Percentiles rank a stretch among this genome's conserved stretches.
Conservation (phyloP, 2,888 invertebrate genomes). For the Tenthredo scrophulariae region DNA sequence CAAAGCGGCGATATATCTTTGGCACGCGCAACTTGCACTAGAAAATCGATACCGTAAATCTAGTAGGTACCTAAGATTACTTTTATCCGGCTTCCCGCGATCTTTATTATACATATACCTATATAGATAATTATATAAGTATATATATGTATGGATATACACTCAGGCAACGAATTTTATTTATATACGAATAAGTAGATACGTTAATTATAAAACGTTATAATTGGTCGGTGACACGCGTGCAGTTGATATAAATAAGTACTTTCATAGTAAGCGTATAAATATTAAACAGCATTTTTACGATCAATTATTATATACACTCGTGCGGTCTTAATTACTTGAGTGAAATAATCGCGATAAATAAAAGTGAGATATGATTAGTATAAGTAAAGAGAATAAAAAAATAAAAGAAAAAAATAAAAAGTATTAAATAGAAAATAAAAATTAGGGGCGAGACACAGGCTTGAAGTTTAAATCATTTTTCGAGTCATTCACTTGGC, state of each 20-base stretch:
- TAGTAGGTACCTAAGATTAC: conserved; percentile 74
- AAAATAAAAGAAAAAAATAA: too few relatives aligned
- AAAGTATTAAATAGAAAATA: not conserved
- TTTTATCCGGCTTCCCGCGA: conserved; percentile 76
- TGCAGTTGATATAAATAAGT: not conserved
- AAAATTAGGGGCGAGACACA: not conserved
- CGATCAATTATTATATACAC: not conserved
- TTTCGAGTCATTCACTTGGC: not conserved
- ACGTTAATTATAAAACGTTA: not conserved
- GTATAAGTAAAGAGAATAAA: not conserved
- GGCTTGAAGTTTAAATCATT: not conserved
- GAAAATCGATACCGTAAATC: conserved; percentile 77
- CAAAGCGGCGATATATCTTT: conserved; percentile 52
- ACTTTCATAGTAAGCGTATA: not conserved
- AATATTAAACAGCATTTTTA: not conserved
- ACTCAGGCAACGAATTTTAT: not conserved
- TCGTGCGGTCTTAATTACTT: not conserved
- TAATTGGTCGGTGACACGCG: conserved; percentile 38
- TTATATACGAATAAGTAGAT: conserved; percentile 6
- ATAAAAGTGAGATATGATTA: not conserved
- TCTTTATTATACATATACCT: conserved; percentile 67
- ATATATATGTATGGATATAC: not conserved
- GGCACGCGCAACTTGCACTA: conserved; percentile 67
- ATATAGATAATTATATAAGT: conserved; percentile 55
- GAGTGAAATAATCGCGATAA: not conserved